These are phyloP conservation scores for Notodonta ziczac DNA, from an alignment of 2,888 invertebrate species.

Conservation along the genomic window DNA sequence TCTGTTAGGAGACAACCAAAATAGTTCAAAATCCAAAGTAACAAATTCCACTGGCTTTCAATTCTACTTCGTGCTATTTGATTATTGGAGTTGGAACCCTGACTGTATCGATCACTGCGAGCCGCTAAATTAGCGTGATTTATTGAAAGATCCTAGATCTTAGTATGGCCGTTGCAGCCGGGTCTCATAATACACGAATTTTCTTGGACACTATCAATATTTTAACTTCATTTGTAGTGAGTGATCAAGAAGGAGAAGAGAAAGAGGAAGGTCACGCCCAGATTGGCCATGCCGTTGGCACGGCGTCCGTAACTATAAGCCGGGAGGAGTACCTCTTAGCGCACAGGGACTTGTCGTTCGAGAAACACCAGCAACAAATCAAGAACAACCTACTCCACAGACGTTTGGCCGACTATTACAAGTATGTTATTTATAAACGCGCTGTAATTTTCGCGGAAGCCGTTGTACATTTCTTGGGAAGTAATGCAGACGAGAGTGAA, in stretches of 20 bases:
- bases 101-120: no score
- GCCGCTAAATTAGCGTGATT: no score
- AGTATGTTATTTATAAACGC: conserved; percentile 44
- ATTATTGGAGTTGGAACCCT: no score
- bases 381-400: conserved; percentile 74
- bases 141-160: no score
- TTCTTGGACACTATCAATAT: no score
- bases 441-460: background rate
- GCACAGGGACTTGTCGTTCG: conserved; percentile 63
- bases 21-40: no score
- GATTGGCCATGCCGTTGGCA: conserved; percentile 57
- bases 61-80: no score
- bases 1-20: no score
- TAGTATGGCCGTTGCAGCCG: no score
- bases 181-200: no score
- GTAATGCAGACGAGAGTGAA: background rate
- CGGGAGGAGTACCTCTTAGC: conserved; percentile 71
- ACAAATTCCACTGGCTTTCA: no score
- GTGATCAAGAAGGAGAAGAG: conserved; percentile 34
- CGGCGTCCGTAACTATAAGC: conserved; percentile 54
- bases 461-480: background rate
- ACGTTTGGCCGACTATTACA: conserved; percentile 76
- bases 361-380: conserved; percentile 62
- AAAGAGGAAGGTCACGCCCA: conserved; percentile 46
- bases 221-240: conserved; percentile 20